phyloP scores from a whole-genome alignment of 2,888 invertebrate genomes.

The Ichneumoninae sp. region DNA sequence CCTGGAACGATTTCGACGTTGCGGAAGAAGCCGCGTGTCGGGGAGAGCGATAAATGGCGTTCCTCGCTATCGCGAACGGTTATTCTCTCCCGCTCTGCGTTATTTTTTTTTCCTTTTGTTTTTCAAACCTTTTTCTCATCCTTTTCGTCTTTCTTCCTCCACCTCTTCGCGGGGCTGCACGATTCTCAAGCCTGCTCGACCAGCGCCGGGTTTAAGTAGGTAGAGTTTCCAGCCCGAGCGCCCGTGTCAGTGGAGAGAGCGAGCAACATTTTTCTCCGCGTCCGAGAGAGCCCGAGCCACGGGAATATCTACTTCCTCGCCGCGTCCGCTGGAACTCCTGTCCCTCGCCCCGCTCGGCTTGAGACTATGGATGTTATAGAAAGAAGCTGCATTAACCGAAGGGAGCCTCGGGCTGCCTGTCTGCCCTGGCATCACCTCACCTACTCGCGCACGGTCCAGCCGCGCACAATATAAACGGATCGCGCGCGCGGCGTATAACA shows the following conservation, averaged over 20 bases:
- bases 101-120: slow-evolving; percentile 20
- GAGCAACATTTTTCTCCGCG: slow-evolving; percentile 50
- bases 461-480: slow-evolving; percentile 63
- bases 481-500: slow-evolving; percentile 65
- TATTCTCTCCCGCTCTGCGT: slow-evolving; percentile 37
- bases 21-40: slow-evolving; percentile 39
- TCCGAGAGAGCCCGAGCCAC: slow-evolving; percentile 47
- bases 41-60: slow-evolving; percentile 49
- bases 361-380: slow-evolving; percentile 4
- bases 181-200: slow-evolving; percentile 51
- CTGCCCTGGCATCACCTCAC: slow-evolving; percentile 59
- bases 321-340: slow-evolving; percentile 41
- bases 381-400: slow-evolving; percentile 22
- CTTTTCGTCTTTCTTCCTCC: neutral
- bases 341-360: neutral
- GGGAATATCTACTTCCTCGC: slow-evolving; percentile 64
- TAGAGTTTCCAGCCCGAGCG: slow-evolving; percentile 14
- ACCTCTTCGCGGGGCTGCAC: slow-evolving; percentile 63
- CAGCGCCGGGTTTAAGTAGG: slow-evolving; percentile 46
- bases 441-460: slow-evolving; percentile 57
- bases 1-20: slow-evolving; percentile 30
- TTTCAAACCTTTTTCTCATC: neutral
- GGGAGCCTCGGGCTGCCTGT: slow-evolving; percentile 56
- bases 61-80: slow-evolving; percentile 45
- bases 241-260: slow-evolving; percentile 44